These are phyloP conservation scores for Meiosimyza platycephala DNA, from an alignment of 2,888 invertebrate species.

Conservation along the genomic window DNA sequence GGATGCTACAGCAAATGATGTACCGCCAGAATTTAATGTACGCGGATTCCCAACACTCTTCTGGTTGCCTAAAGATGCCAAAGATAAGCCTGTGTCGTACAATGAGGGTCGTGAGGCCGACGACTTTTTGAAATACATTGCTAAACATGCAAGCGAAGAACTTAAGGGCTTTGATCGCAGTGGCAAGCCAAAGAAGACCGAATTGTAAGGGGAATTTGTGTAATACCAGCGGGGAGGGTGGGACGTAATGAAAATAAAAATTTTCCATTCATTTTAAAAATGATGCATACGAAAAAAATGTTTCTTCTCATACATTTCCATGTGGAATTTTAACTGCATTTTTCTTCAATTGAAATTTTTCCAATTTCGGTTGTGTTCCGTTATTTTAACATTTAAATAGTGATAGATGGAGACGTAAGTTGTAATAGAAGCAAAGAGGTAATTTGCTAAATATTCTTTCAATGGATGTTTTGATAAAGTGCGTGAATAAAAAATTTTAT, in stretches of 20 bases:
- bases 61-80: constrained; percentile 90
- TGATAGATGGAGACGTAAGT: too few relatives aligned
- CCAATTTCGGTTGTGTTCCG: too few relatives aligned
- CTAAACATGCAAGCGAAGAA: constrained; percentile 89
- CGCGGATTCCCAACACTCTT: constrained; percentile 97
- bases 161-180: constrained; percentile 88
- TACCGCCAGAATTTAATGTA: constrained; percentile 89
- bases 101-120: constrained; percentile 94
- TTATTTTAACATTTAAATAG: too few relatives aligned
- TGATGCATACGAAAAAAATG: constrained; percentile 7
- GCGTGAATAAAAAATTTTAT: too few relatives aligned
- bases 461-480: too few relatives aligned
- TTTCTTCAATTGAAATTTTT: constrained; percentile 25
- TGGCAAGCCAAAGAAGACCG: constrained; percentile 73
- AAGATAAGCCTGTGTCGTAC: constrained; percentile 84
- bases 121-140: constrained; percentile 94
- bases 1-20: constrained; percentile 99
- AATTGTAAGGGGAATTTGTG: constrained; percentile 55
- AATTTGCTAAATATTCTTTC: too few relatives aligned
- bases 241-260: constrained; percentile 12
- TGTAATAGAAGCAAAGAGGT: too few relatives aligned
- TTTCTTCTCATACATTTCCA: constrained; percentile 43
- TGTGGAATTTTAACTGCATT: constrained; percentile 21
- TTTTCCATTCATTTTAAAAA: constrained; percentile 28
- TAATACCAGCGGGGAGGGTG: neutral